Conservation (phyloP, 2,888 invertebrate genomes). For the Drosophila helvetica region DNA sequence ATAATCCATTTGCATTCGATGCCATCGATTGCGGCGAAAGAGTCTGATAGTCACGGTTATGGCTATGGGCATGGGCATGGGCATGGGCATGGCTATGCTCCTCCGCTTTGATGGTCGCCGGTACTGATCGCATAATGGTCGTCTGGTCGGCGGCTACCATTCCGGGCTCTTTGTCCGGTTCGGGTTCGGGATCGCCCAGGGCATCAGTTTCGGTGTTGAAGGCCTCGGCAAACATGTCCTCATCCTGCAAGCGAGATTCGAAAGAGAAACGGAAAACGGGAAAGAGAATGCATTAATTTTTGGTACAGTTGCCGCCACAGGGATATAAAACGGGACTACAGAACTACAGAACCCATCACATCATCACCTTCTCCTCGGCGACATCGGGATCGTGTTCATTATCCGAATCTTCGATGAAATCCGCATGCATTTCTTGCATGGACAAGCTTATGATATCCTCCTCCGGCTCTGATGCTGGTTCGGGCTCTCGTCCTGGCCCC, state of each 20-base stretch:
- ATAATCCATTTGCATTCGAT: background rate
- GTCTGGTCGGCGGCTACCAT: background rate
- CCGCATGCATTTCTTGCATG: background rate
- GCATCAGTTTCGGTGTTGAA: slow-evolving; percentile 33
- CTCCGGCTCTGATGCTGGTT: background rate
- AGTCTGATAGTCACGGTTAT: slow-evolving; percentile 6
- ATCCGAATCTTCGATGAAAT: background rate
- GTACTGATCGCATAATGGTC: background rate
- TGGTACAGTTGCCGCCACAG: background rate
- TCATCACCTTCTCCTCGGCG: background rate
- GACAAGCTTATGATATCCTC: background rate
- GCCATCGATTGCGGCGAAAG: background rate
- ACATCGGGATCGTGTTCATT: background rate
- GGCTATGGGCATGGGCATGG: background rate
- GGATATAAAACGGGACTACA: background rate
- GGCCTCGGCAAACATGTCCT: slow-evolving; percentile 52
- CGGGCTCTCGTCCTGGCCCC: background rate
- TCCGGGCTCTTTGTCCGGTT: slow-evolving; percentile 2
- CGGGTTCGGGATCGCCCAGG: slow-evolving; percentile 10
- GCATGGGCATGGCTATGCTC: background rate
- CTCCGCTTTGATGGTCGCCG: slow-evolving; percentile 2
- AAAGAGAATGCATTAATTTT: background rate
- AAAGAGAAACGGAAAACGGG: background rate
- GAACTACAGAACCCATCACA: background rate
- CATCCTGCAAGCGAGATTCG: slow-evolving; percentile 42